These are phyloP conservation scores for Microchrysa polita DNA, from an alignment of 2,888 invertebrate species.

Conservation along the genomic window DNA sequence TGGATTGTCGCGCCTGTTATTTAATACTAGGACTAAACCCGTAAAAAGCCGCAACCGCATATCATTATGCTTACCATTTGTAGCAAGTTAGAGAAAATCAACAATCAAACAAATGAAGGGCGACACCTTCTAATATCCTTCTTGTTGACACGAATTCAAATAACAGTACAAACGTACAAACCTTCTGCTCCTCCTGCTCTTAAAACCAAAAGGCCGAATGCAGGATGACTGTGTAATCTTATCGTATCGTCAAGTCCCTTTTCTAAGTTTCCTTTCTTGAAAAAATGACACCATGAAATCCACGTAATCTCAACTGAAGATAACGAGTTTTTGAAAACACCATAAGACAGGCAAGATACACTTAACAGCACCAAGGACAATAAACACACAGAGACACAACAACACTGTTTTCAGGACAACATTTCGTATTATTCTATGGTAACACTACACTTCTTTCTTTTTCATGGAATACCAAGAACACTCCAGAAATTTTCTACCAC, in stretches of 20 bases:
- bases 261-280: conserved; percentile 22
- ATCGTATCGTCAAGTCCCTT: conserved; percentile 25
- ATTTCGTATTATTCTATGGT: conserved; percentile 7
- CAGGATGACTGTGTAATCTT: neutral
- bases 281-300: conserved; percentile 8
- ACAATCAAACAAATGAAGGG: too few relatives aligned
- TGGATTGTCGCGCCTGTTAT: too few relatives aligned
- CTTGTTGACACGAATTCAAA: too few relatives aligned
- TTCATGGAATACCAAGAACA: neutral
- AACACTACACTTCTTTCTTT: conserved; percentile 13
- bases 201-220: too few relatives aligned
- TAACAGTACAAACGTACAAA: too few relatives aligned
- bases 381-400: conserved; percentile 36
- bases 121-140: too few relatives aligned
- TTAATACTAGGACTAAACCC: too few relatives aligned
- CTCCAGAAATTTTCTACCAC: conserved; percentile 7
- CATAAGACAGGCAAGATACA: neutral
- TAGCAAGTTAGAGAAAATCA: too few relatives aligned
- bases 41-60: too few relatives aligned
- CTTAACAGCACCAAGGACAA: conserved; percentile 38
- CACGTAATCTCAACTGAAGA: conserved; percentile 13
- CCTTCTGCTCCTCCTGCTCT: too few relatives aligned
- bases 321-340: conserved; percentile 41
- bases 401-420: conserved; percentile 20
- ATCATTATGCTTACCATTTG: too few relatives aligned